Conservation (phyloP, 2,888 invertebrate species). For the Ichneumoninae sp. region DNA sequence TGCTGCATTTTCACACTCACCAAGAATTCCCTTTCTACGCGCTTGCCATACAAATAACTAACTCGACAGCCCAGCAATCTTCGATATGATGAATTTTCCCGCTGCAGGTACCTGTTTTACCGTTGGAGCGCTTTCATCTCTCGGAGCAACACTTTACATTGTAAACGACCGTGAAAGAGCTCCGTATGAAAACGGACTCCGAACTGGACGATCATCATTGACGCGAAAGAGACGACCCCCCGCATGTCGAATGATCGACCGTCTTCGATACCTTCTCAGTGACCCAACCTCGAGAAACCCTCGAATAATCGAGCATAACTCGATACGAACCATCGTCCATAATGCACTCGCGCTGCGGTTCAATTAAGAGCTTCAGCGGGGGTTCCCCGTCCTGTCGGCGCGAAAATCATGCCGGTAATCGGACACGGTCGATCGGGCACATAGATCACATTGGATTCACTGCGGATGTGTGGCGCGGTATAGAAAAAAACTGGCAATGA, state of each 20-base stretch:
- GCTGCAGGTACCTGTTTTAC: not conserved
- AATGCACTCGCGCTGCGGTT: slow-evolving; percentile 11
- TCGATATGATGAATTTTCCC: not conserved
- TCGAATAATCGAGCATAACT: not conserved
- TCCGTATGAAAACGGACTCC: not conserved
- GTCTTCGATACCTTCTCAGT: not conserved
- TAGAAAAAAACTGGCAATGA: not conserved
- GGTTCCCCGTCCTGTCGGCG: not conserved
- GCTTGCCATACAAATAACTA: too few relatives aligned
- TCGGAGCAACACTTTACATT: not conserved
- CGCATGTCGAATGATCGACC: not conserved
- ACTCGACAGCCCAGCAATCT: not conserved
- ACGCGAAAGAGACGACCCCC: not conserved
- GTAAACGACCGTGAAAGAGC: not conserved
- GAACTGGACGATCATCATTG: slow-evolving; percentile 1
- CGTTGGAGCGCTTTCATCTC: not conserved
- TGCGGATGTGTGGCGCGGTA: not conserved
- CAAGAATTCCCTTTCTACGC: too few relatives aligned
- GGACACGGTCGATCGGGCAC: slow-evolving; percentile 9
- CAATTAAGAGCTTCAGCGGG: slow-evolving; percentile 15
- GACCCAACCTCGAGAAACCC: not conserved
- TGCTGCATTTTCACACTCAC: too few relatives aligned
- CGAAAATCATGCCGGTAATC: slow-evolving; percentile 23
- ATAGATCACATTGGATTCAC: slow-evolving; percentile 5
- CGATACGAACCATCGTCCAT: slow-evolving; percentile 18